Percentiles rank a stretch among this genome's conserved stretches.
phyloP scores from a whole-genome alignment of 1,140 invertebrate genomes.

The Cydia fagiglandana region DNA sequence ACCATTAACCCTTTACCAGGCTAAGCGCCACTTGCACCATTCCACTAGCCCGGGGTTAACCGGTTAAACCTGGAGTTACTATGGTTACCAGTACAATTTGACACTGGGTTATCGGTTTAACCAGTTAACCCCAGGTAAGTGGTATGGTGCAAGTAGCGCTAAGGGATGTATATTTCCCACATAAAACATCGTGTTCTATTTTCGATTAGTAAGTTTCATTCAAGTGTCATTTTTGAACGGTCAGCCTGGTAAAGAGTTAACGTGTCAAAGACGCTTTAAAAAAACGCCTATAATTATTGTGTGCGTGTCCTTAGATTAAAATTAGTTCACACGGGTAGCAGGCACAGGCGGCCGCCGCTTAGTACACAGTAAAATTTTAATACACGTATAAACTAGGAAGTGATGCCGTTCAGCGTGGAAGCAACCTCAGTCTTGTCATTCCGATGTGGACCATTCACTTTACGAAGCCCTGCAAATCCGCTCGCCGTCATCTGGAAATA shows the following conservation, averaged over 20 bases:
- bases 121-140: too few species aligned
- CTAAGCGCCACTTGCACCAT: too few species aligned
- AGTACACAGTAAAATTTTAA: conserved; percentile 58
- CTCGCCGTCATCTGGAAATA: conserved; percentile 46
- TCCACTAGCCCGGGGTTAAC: too few species aligned
- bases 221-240: too few species aligned
- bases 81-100: too few species aligned
- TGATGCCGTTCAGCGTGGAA: conserved; percentile 65
- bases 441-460: conserved; percentile 67
- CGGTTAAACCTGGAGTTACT: too few species aligned
- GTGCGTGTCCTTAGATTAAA: background rate
- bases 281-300: background rate
- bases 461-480: conserved; percentile 53
- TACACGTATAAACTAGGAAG: conserved; percentile 68
- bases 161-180: too few species aligned
- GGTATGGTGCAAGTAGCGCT: too few species aligned
- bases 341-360: conserved; percentile 43
- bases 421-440: conserved; percentile 76
- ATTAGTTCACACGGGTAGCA: conserved; percentile 36
- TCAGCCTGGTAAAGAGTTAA: too few species aligned
- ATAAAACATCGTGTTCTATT: too few species aligned
- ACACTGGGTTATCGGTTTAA: too few species aligned
- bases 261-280: background rate
- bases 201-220: too few species aligned
- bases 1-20: background rate